Percentiles rank a stretch among this genome's conserved stretches.
Evolutionary conservation across 2,888 invertebrate genomes (phyloP).

Genomic region (Augochlorella aurata): DNA sequence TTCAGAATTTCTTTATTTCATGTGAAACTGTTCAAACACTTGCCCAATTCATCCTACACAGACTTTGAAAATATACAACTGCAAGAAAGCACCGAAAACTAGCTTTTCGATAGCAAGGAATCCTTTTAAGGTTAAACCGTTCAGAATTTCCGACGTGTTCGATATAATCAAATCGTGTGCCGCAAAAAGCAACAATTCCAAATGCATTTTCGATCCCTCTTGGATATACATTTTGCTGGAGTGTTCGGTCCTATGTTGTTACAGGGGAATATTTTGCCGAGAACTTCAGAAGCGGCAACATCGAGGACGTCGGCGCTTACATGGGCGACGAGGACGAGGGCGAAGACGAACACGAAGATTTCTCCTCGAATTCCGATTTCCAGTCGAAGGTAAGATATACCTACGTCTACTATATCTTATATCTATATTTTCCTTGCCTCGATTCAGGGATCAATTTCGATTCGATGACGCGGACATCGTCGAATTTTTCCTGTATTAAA

Average conservation of each 20-base stretch:
- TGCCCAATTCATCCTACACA: no score
- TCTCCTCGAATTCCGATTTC: slow-evolving; percentile 61
- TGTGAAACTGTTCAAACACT: no score
- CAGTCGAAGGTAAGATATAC: slow-evolving; percentile 68
- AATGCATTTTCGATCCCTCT: slow-evolving; percentile 8
- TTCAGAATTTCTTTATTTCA: no score
- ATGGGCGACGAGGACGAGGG: slow-evolving; percentile 65
- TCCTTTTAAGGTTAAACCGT: not conserved
- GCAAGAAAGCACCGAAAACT: not conserved
- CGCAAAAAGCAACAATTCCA: slow-evolving; percentile 16
- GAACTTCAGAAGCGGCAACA: slow-evolving; percentile 65
- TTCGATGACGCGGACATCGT: not conserved
- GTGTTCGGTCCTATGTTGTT: slow-evolving; percentile 32
- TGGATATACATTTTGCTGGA: slow-evolving; percentile 30
- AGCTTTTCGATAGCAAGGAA: not conserved
- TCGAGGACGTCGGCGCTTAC: slow-evolving; percentile 68
- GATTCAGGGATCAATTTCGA: slow-evolving; percentile 33
- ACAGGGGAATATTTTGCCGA: slow-evolving; percentile 72
- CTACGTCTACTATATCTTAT: slow-evolving; percentile 12
- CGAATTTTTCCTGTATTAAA: not conserved
- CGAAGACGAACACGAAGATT: slow-evolving; percentile 61
- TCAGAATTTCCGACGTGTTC: not conserved
- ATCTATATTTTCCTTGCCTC: slow-evolving; percentile 33
- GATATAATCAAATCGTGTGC: not conserved
- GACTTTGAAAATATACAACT: not conserved